Percentiles rank a stretch among this genome's conserved stretches.
These are phyloP conservation scores for Helicoverpa zea DNA, from an alignment of 1,140 invertebrate genomes.

Conservation along the genomic window DNA sequence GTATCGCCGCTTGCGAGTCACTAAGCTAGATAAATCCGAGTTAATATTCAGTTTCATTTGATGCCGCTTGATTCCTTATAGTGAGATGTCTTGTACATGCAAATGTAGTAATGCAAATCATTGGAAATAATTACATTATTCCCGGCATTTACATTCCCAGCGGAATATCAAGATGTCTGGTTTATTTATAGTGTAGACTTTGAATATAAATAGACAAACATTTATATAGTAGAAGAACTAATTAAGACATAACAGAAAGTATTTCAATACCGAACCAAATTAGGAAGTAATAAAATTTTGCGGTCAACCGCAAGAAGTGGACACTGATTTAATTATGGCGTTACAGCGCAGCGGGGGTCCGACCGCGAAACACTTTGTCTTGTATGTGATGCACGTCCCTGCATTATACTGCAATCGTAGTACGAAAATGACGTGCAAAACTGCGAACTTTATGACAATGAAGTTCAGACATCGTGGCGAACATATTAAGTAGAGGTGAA, in stretches of 20 bases:
- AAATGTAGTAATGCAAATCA: not conserved
- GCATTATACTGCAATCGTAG: conserved; percentile 50
- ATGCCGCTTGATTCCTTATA: conserved; percentile 7
- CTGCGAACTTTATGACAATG: conserved; percentile 52
- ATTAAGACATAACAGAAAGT: conserved; percentile 50
- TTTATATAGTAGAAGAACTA: not conserved
- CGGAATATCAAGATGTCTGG: not conserved
- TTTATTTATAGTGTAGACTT: not conserved
- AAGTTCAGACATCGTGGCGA: conserved; percentile 36
- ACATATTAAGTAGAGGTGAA: conserved; percentile 37
- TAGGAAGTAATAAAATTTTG: conserved; percentile 61
- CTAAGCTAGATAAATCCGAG: conserved; percentile 18
- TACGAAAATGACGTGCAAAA: conserved; percentile 51
- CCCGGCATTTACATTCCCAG: not conserved
- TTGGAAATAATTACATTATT: not conserved
- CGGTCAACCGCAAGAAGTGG: conserved; percentile 64
- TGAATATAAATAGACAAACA: not conserved
- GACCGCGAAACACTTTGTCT: conserved; percentile 58
- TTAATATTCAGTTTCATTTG: conserved; percentile 14
- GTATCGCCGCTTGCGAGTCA: conserved; percentile 23
- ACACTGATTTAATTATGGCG: conserved; percentile 68
- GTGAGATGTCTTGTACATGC: not conserved
- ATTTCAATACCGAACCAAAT: conserved; percentile 59
- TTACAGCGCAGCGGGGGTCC: conserved; percentile 57
- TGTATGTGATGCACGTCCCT: conserved; percentile 55